These are phyloP conservation scores for Epistrophe eligans DNA, from an alignment of 2,888 invertebrate genomes.

Conservation along the genomic window DNA sequence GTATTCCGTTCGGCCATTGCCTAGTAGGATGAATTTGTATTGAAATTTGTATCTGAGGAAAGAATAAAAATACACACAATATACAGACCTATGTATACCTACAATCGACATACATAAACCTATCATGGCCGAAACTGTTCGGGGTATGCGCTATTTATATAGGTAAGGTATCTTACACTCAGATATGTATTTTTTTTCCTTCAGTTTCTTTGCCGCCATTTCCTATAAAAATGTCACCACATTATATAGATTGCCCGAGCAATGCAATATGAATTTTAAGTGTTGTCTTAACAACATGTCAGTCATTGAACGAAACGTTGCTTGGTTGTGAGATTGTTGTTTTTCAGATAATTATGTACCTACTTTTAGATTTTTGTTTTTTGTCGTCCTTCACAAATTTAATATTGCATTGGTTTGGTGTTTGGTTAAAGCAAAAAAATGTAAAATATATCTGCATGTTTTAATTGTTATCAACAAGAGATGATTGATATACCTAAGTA, in stretches of 20 bases:
- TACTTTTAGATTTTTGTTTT: conserved; percentile 7
- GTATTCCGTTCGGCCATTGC: conserved; percentile 17
- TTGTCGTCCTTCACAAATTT: conserved; percentile 17
- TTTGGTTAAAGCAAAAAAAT: not conserved
- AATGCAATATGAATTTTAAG: conserved; percentile 75
- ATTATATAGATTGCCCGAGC: conserved; percentile 60
- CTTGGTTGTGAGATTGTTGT: conserved; percentile 15
- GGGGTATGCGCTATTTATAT: conserved; percentile 45
- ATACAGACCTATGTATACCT: too few species aligned
- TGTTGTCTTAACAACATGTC: conserved; percentile 60
- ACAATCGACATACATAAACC: not conserved
- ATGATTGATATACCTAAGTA: not conserved
- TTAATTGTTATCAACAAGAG: not conserved
- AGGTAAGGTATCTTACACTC: not conserved
- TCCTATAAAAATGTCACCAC: conserved; percentile 75
- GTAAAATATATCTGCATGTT: not conserved
- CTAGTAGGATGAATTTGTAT: not conserved
- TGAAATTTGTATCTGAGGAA: conserved; percentile 35
- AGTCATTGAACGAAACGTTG: conserved; percentile 35
- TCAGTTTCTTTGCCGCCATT: conserved; percentile 63
- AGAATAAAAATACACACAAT: conserved; percentile 2
- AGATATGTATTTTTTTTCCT: conserved; percentile 27
- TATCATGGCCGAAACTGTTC: conserved; percentile 47
- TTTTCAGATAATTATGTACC: not conserved
- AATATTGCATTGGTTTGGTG: not conserved